Evolutionary conservation across 2,797 vertebrate species (phyloP).

Genomic region (Sebastes hubbsi): DNA sequence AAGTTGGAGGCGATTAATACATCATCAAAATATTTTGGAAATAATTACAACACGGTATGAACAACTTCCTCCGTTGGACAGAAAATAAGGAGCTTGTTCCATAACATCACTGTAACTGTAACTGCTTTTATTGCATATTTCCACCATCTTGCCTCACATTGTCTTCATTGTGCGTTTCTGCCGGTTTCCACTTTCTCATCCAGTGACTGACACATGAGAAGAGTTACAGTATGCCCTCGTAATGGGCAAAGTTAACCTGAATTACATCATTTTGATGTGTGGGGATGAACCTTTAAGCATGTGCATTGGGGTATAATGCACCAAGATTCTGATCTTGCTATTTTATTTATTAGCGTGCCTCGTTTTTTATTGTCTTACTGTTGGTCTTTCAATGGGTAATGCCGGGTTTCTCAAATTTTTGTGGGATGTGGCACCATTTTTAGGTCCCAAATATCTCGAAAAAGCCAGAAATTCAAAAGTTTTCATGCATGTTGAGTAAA

Average conservation of each 20-base stretch:
- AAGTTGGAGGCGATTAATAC: background rate
- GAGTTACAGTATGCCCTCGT: background rate
- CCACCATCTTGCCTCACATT: slow-evolving; percentile 38
- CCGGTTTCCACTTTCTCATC: slow-evolving; percentile 55
- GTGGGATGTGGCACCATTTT: background rate
- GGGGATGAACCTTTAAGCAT: background rate
- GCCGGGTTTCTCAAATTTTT: background rate
- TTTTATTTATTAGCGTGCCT: background rate
- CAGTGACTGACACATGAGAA: slow-evolving; percentile 15
- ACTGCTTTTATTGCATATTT: slow-evolving; percentile 48
- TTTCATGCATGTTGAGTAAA: background rate
- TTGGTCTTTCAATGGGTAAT: background rate
- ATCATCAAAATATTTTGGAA: slow-evolving; percentile 47
- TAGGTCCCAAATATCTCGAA: background rate
- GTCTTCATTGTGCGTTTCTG: slow-evolving; percentile 40
- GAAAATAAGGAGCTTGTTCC: slow-evolving; percentile 42
- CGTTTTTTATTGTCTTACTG: background rate
- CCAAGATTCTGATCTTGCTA: background rate
- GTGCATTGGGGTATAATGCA: background rate
- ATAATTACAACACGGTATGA: slow-evolving; percentile 54
- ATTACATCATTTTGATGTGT: background rate
- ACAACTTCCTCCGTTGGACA: slow-evolving; percentile 20
- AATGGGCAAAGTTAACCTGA: background rate
- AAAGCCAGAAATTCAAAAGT: background rate
- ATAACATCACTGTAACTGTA: slow-evolving; percentile 52